phyloP scores from a whole-genome alignment of 2,888 invertebrate genomes.

The Girardia tigrina region DNA sequence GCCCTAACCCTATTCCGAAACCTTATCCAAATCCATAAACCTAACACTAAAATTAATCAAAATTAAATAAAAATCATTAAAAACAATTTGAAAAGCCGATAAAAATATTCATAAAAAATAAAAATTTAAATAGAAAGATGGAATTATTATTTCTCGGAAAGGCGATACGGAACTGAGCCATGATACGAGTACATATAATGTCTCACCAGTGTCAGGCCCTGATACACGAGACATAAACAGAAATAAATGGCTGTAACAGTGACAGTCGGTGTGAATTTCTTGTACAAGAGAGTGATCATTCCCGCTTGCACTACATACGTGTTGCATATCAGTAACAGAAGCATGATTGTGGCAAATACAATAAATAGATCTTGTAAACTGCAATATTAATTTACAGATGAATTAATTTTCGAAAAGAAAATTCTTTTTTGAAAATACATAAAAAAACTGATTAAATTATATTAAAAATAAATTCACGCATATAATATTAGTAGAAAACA shows the following conservation, averaged over 20 bases:
- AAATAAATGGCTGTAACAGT: neutral
- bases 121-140: neutral
- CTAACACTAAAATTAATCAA: no score
- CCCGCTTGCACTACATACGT: neutral
- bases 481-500: no score
- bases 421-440: no score
- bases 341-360: neutral
- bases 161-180: neutral
- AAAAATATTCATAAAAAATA: no score
- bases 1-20: no score
- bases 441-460: no score
- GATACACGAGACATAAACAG: conserved; percentile 1
- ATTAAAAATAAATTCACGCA: no score
- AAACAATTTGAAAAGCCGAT: no score
- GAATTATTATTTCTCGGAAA: neutral
- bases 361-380: conserved; percentile 7
- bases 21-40: no score
- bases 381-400: neutral
- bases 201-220: neutral
- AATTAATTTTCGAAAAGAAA: neutral
- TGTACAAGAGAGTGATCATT: neutral
- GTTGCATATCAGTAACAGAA: neutral
- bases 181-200: neutral
- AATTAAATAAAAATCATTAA: no score
- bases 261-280: neutral